phyloP scores from a whole-genome alignment of 1,140 invertebrate genomes.

The Idris sp. region DNA sequence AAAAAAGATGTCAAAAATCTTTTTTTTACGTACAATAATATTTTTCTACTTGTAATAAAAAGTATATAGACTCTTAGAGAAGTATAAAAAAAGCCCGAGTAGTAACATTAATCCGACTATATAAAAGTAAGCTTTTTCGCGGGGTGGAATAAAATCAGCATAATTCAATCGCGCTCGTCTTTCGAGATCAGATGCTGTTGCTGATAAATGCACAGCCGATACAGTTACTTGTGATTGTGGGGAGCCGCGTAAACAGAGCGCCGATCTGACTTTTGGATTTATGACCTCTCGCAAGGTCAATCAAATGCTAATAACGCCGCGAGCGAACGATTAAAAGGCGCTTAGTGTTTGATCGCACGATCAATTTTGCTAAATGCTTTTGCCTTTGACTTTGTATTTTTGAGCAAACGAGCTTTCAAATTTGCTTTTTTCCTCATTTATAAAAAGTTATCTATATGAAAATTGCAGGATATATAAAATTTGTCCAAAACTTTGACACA shows the following conservation, averaged over 20 bases:
- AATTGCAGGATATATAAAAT: too few relatives aligned
- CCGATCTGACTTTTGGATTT: constrained; percentile 52
- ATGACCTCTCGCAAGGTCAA: constrained; percentile 62
- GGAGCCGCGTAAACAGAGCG: constrained; percentile 52
- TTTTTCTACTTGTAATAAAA: too few relatives aligned
- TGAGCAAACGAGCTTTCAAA: not conserved
- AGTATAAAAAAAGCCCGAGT: too few relatives aligned
- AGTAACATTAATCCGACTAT: constrained; percentile 75
- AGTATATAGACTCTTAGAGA: too few relatives aligned
- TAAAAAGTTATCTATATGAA: too few relatives aligned
- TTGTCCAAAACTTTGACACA: too few relatives aligned
- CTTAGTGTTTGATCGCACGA: too few relatives aligned
- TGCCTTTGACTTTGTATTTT: too few relatives aligned
- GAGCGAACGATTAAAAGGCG: constrained; percentile 21
- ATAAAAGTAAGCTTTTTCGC: constrained; percentile 69
- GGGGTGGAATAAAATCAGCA: constrained; percentile 77
- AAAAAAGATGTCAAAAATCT: too few relatives aligned
- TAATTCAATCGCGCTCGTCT: constrained; percentile 77
- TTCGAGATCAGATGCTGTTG: constrained; percentile 70
- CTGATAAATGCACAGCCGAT: constrained; percentile 68
- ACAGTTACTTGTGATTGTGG: constrained; percentile 58
- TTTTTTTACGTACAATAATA: too few relatives aligned
- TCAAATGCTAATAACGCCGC: constrained; percentile 62
- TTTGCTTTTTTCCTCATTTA: too few relatives aligned
- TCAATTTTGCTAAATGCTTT: too few relatives aligned